Evolutionary conservation across 30 jellyfish, hydroid and myxozoan genomes (phyloP), one percentile per base, ranked within the genome.

Genomic region (Hydractinia echinata): DNA sequence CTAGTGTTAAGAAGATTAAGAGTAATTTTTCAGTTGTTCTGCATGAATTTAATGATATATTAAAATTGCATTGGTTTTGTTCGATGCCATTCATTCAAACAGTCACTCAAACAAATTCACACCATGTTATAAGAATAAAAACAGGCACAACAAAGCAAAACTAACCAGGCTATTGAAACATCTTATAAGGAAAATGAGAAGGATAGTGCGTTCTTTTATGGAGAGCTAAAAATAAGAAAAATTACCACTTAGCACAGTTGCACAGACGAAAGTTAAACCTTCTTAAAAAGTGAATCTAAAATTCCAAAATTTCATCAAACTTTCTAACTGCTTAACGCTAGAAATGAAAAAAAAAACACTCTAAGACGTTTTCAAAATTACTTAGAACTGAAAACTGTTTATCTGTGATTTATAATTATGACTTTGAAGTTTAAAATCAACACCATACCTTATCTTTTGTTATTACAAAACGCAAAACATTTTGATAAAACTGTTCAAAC

Each of bases 111-210:
- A 66, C 49, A 8, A 19, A 7, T 66, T 8, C 4, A 50, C 0
- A 6, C 76, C 1, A 4, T 6, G 30, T 60, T 60, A 60, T 2
- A 16, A 60, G 2, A 13, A 60, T 10, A 15, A 68, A 20, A 68
- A 11, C 54, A 68, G 1, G 49, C 15, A 15, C 54, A 72, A 72
- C 74, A n/a, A 51, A 39, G 4, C 18, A 48, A 8, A 53, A 80
- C 95, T 51, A 70, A 90, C 97, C 94, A 90, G 74, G 67, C 97
- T 90, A 84, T 90, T 90, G 81, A 90, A 90, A 67, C 97, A 90
- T 54, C 92, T 89, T 7, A 84, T 85, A 49, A 90, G 86, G 84
- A 90, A 90, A 19, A 85, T 67, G 16, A 83, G 86, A 21, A 79
- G 84, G 55, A 76, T 90, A 7, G 91, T 83, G 67, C 79, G 87